A percentile compares a stretch with the other conserved stretches of the same genome.
Evolutionary conservation across 2,797 vertebrate genomes (phyloP).

Genomic region (Labeo calbasu): DNA sequence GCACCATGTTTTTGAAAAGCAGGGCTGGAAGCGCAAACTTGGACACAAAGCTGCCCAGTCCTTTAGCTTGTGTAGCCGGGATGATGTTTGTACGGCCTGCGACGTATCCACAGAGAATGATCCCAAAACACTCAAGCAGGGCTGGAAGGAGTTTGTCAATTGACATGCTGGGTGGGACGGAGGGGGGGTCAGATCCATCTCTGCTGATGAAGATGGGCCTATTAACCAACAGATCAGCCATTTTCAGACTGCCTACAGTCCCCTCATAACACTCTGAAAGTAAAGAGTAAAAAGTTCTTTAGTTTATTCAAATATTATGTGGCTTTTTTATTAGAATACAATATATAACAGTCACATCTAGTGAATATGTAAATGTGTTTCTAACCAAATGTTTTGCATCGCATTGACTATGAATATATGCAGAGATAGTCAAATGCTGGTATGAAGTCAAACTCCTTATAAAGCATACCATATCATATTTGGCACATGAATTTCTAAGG

Average conservation of each 20-base stretch:
- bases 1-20: slow-evolving; percentile 97
- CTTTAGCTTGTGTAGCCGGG: slow-evolving; percentile 92
- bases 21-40: slow-evolving; percentile 95
- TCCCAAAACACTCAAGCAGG: slow-evolving; percentile 95
- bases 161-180: slow-evolving; percentile 79
- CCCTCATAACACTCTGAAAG: slow-evolving; percentile 6
- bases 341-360: not conserved
- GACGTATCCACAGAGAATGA: slow-evolving; percentile 93
- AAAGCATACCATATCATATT: not conserved
- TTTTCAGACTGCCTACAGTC: slow-evolving; percentile 47
- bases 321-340: not conserved
- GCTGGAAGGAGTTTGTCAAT: slow-evolving; percentile 93
- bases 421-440: not conserved
- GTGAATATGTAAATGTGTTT: not conserved
- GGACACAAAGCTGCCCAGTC: slow-evolving; percentile 96
- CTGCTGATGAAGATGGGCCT: slow-evolving; percentile 6
- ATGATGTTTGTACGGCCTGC: slow-evolving; percentile 91
- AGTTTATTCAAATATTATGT: not conserved
- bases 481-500: not conserved
- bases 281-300: not conserved
- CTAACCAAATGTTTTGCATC: not conserved
- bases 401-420: not conserved
- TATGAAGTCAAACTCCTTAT: not conserved
- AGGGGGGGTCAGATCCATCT: not conserved
- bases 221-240: slow-evolving; percentile 55